A percentile compares a stretch with the other conserved stretches of the same genome.
Evolutionary conservation across 2,113 vertebrate species (phyloP).

Genomic region (Charadrius vociferus): DNA sequence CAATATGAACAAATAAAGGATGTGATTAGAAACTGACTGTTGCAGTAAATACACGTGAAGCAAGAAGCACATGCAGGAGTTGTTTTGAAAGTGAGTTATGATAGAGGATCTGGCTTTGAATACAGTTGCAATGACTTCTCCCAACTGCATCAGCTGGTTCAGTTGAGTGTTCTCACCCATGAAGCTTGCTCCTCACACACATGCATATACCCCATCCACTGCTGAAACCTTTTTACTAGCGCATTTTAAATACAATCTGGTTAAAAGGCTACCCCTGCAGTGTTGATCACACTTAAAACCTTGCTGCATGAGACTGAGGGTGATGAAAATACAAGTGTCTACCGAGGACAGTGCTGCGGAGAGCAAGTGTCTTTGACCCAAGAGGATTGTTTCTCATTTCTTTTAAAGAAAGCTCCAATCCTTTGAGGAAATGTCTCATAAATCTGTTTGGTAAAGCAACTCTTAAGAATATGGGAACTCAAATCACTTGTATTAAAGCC

Average conservation of each 20-base stretch:
- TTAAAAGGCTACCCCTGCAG: background rate
- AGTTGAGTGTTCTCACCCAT: background rate
- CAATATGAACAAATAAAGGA: background rate
- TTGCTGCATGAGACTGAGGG: background rate
- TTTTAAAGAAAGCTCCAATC: background rate
- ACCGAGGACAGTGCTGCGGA: background rate
- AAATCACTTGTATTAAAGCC: background rate
- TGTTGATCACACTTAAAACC: background rate
- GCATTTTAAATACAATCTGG: background rate
- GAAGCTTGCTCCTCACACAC: background rate
- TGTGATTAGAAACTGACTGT: background rate
- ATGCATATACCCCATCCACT: rapidly evolving
- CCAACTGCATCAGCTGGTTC: background rate
- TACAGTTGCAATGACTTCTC: background rate
- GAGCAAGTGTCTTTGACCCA: background rate
- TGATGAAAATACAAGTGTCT: background rate
- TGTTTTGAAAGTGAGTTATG: background rate
- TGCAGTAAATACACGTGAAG: background rate
- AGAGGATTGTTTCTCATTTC: background rate
- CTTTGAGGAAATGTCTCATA: background rate
- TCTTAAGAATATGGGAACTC: background rate
- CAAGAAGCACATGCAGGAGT: background rate
- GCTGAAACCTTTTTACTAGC: background rate
- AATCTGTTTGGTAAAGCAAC: background rate
- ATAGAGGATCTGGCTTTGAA: background rate